A percentile compares a stretch with the other conserved stretches of the same genome.
phyloP scores from a whole-genome alignment of 2,888 invertebrate genomes.

The Elegia similella region DNA sequence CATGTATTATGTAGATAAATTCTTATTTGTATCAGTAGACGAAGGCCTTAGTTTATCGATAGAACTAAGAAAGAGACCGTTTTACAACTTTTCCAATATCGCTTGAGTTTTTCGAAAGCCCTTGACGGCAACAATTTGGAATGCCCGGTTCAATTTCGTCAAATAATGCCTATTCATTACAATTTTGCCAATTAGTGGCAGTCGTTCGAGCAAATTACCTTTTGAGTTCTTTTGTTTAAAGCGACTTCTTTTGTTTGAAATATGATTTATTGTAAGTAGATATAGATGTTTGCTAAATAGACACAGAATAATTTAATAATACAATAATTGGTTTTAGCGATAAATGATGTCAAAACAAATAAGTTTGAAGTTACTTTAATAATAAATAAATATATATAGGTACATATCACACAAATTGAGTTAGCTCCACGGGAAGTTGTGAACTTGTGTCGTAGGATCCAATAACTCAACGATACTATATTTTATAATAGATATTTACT shows the following conservation, averaged over 20 bases:
- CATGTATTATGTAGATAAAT: no score
- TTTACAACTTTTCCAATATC: slow-evolving; percentile 9
- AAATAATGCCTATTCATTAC: background rate
- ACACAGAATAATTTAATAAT: no score
- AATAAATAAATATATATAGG: no score
- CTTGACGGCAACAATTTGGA: background rate
- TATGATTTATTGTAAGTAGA: background rate
- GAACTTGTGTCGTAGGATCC: no score
- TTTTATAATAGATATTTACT: no score
- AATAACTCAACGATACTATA: no score
- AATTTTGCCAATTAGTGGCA: background rate
- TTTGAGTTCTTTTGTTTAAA: background rate
- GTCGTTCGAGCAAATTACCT: background rate
- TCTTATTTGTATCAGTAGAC: background rate
- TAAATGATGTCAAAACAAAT: no score
- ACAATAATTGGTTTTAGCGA: no score
- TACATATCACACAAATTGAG: no score
- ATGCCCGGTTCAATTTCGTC: background rate
- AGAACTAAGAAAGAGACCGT: background rate
- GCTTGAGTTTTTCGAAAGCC: background rate
- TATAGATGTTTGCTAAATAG: background rate
- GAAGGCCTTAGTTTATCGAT: background rate
- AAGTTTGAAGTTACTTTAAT: no score
- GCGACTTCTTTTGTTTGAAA: background rate
- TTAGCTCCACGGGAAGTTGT: no score